A percentile compares a stretch with the other conserved stretches of the same genome.
Conservation (phyloP, 1,140 invertebrate species). For the Acromyrmex charruanus region DNA sequence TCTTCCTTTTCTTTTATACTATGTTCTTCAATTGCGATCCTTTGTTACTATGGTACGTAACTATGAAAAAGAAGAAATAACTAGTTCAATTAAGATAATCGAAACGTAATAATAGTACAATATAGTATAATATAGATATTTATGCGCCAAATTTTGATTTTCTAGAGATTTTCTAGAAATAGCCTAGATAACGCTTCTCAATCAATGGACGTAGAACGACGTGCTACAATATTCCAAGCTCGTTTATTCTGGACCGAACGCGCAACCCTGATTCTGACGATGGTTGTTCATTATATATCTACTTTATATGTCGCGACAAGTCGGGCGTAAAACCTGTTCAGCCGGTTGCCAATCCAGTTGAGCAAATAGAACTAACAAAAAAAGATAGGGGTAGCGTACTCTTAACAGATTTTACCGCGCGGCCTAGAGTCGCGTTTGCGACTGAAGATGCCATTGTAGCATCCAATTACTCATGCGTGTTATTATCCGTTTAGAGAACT, state of each 20-base stretch:
- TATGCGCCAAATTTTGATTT: background rate
- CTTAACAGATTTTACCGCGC: slow-evolving; percentile 51
- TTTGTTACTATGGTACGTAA: background rate
- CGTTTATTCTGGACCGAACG: slow-evolving; percentile 37
- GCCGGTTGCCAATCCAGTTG: slow-evolving; percentile 59
- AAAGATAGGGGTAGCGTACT: slow-evolving; percentile 42
- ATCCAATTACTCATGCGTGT: slow-evolving; percentile 52
- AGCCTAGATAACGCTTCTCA: background rate
- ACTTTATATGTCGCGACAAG: slow-evolving; percentile 61
- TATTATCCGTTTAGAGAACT: slow-evolving; percentile 51
- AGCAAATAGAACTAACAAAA: slow-evolving; percentile 53
- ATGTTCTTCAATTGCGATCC: background rate
- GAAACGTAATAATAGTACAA: background rate
- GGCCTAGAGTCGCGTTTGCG: background rate
- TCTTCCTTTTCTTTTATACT: background rate
- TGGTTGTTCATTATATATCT: slow-evolving; percentile 49
- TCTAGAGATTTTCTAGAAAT: background rate
- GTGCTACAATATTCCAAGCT: background rate
- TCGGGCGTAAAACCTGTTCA: slow-evolving; percentile 52
- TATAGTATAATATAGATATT: background rate
- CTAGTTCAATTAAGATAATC: background rate
- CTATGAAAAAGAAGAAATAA: background rate
- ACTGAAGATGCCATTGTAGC: slow-evolving; percentile 24
- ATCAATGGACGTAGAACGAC: background rate
- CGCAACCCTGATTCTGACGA: slow-evolving; percentile 33